Conservation (phyloP, 2,888 invertebrate species). For the Ceriagrion tenellum region DNA sequence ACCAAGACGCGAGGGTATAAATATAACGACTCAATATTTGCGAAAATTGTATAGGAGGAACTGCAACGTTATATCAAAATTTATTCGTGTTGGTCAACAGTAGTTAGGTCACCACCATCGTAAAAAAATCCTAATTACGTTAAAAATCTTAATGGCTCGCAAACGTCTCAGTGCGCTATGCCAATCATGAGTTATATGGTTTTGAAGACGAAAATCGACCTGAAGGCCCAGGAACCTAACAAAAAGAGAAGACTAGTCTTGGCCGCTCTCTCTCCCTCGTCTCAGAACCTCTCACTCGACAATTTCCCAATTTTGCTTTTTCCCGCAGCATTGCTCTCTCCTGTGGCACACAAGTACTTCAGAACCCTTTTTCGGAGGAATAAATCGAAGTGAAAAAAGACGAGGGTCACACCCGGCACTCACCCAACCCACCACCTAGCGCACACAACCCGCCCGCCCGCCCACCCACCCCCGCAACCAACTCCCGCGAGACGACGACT, state of each 20-base stretch:
- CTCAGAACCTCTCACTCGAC: not conserved
- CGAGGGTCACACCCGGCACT: not conserved
- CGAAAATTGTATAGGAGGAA: too few relatives aligned
- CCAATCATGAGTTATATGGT: too few relatives aligned
- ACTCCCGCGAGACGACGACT: constrained; percentile 38
- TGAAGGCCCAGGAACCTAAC: not conserved
- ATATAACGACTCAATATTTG: too few relatives aligned
- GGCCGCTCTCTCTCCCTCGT: not conserved
- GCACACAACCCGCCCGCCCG: too few relatives aligned
- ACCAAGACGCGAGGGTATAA: too few relatives aligned
- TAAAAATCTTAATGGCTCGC: too few relatives aligned
- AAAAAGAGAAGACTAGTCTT: not conserved
- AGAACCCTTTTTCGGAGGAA: not conserved
- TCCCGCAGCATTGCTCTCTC: not conserved
- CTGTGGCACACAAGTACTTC: not conserved
- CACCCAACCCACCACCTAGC: not conserved
- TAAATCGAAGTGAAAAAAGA: constrained; percentile 9
- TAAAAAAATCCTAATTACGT: too few relatives aligned
- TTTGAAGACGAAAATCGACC: not conserved
- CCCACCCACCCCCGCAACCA: not conserved
- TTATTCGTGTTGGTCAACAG: too few relatives aligned
- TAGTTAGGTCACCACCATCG: too few relatives aligned
- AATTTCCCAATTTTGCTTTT: not conserved
- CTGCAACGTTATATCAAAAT: too few relatives aligned
- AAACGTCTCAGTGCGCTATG: too few relatives aligned